Percentiles rank a stretch among this genome's conserved stretches.
Conservation (phyloP, 2,797 vertebrate species). For the Poeciliopsis infans region DNA sequence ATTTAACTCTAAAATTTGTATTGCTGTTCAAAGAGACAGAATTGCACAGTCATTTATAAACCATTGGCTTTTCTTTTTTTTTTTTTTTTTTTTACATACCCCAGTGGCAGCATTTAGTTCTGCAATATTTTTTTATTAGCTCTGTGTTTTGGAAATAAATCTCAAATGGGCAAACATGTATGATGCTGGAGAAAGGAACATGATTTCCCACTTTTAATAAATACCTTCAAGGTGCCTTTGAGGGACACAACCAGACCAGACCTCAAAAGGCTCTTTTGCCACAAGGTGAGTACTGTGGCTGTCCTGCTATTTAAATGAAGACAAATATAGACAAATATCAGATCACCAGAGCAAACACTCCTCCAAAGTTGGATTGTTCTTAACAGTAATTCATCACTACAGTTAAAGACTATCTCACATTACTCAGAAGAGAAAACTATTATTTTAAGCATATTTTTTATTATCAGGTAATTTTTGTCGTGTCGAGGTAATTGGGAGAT, state of each 20-base stretch:
- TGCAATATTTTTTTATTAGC: slow-evolving; percentile 36
- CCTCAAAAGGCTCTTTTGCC: slow-evolving; percentile 1
- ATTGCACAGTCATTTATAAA: slow-evolving; percentile 39
- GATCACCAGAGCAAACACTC: slow-evolving; percentile 4
- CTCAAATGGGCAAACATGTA: slow-evolving; percentile 20
- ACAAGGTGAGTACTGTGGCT: neutral
- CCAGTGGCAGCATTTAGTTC: slow-evolving; percentile 30
- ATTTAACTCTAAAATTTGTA: slow-evolving; percentile 52
- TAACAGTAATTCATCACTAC: neutral
- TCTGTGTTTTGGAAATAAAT: slow-evolving; percentile 27
- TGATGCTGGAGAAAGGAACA: slow-evolving; percentile 19
- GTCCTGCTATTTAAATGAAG: neutral
- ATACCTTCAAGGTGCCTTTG: slow-evolving; percentile 38
- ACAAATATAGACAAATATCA: slow-evolving; percentile 8
- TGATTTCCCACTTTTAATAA: neutral
- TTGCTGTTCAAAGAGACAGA: slow-evolving; percentile 40
- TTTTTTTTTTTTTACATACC: slow-evolving; percentile 16
- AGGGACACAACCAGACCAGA: slow-evolving; percentile 21
- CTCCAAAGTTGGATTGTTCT: neutral
- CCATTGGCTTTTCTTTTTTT: neutral
- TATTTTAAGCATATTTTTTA: neutral
- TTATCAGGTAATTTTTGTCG: neutral
- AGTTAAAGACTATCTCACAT: neutral
- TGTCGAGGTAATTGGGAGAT: neutral
- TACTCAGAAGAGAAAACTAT: neutral